Conservation (phyloP, 2,888 invertebrate species). For the Hololepta plana region DNA sequence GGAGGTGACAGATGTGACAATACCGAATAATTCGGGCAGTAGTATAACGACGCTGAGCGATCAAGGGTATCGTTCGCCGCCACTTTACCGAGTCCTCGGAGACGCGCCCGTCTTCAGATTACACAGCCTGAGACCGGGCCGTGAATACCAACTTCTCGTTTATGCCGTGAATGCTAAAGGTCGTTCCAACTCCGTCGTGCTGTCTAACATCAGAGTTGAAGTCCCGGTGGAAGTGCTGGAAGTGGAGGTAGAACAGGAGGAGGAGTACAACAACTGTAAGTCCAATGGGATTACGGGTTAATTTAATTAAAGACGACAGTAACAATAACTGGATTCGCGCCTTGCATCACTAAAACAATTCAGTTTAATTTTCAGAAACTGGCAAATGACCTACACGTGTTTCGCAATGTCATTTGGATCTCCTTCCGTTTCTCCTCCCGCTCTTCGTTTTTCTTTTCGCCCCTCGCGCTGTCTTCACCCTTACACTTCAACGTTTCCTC, state of each 20-base stretch:
- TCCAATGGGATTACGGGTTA: too few species aligned
- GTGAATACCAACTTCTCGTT: constrained; percentile 59
- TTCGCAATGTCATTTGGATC: too few species aligned
- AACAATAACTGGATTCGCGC: constrained; percentile 21
- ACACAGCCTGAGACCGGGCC: constrained; percentile 55
- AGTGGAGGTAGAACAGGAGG: too few species aligned
- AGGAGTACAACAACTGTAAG: constrained; percentile 13
- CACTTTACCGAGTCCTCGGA: constrained; percentile 39
- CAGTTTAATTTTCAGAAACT: constrained; percentile 13
- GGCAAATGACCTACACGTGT: too few species aligned
- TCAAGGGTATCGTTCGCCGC: constrained; percentile 22
- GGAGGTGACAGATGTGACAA: constrained; percentile 44
- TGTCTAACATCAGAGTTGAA: constrained; percentile 37
- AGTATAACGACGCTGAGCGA: constrained; percentile 25
- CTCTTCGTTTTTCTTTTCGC: too few species aligned
- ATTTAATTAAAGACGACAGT: constrained; percentile 24
- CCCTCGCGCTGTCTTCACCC: too few species aligned
- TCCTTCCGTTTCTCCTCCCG: too few species aligned
- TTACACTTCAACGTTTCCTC: too few species aligned
- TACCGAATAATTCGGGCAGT: constrained; percentile 16
- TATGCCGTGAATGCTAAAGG: constrained; percentile 72
- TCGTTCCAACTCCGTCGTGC: constrained; percentile 52
- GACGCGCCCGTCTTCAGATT: constrained; percentile 51
- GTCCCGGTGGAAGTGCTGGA: constrained; percentile 13
- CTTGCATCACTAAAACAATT: constrained; percentile 18